Evolutionary conservation across 30 jellyfish, hydroid and myxozoan species (phyloP).

Genomic region (Hydractinia echinata): DNA sequence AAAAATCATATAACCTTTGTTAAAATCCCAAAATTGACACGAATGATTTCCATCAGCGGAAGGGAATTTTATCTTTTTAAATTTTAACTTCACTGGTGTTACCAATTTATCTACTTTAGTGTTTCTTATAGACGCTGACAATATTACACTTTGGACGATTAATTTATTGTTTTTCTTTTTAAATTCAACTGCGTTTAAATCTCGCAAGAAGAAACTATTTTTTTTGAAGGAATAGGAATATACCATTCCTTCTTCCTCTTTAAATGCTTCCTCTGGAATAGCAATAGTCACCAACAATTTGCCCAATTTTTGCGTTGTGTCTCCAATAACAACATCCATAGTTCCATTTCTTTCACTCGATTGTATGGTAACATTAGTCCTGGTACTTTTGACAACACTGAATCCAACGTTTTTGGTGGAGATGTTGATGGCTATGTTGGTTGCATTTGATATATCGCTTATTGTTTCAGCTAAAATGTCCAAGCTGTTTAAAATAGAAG

Average conservation of each 20-base stretch:
- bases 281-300: not conserved
- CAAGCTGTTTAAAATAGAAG: no score
- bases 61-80: constrained; percentile 5
- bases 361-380: not conserved
- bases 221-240: constrained; percentile 6
- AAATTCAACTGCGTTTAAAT: not conserved
- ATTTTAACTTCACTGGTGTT: constrained; percentile 26
- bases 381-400: not conserved
- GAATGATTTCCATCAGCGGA: constrained; percentile 28
- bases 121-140: constrained; percentile 75
- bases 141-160: constrained; percentile 50
- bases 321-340: not conserved
- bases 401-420: not conserved
- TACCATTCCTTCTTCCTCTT: not conserved
- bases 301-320: not conserved
- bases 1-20: not conserved
- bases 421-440: not conserved
- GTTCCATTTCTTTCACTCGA: not conserved
- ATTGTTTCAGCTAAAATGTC: not conserved
- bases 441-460: not conserved
- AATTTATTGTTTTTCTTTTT: not conserved
- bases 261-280: constrained; percentile 21
- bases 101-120: constrained; percentile 38
- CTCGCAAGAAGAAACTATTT: not conserved
- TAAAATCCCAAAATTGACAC: constrained; percentile 44